phyloP scores from a whole-genome alignment of 1,140 invertebrate species.

The Micrasema minimum region DNA sequence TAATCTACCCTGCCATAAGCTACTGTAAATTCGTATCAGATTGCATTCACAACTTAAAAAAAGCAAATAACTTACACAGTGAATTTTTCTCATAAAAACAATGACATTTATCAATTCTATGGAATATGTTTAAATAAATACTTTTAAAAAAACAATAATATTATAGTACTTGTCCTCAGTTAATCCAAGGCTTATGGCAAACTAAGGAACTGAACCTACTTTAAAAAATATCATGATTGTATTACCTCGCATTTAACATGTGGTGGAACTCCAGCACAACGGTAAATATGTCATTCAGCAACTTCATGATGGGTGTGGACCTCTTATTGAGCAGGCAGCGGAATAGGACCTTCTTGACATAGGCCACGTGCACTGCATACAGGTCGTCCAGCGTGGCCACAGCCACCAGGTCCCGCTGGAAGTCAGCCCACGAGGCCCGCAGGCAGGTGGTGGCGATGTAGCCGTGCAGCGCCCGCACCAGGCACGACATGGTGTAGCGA shows the following conservation, averaged over 20 bases:
- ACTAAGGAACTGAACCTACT: too few species aligned
- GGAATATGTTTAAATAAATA: too few species aligned
- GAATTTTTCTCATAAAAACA: too few species aligned
- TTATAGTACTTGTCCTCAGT: too few species aligned
- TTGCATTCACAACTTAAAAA: too few species aligned
- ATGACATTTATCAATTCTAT: too few species aligned
- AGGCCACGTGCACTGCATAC: constrained; percentile 74
- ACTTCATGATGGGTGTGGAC: constrained; percentile 72
- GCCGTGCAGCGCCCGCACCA: constrained; percentile 77
- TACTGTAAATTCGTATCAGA: too few species aligned
- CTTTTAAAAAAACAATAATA: too few species aligned
- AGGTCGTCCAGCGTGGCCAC: constrained; percentile 75
- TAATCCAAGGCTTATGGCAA: too few species aligned
- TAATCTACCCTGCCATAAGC: too few species aligned
- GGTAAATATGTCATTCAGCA: constrained; percentile 75
- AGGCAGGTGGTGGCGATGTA: constrained; percentile 78
- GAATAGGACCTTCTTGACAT: constrained; percentile 77
- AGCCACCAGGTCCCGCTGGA: constrained; percentile 72
- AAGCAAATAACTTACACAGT: too few species aligned
- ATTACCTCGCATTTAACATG: constrained; percentile 62
- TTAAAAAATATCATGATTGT: too few species aligned
- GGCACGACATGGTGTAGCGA: constrained; percentile 78
- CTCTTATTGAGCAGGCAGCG: constrained; percentile 76
- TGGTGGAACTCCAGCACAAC: constrained; percentile 77
- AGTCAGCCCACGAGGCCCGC: constrained; percentile 75